These are phyloP conservation scores for Ivindomyrus marchei DNA, from an alignment of 2,113 vertebrate genomes.

Conservation along the genomic window DNA sequence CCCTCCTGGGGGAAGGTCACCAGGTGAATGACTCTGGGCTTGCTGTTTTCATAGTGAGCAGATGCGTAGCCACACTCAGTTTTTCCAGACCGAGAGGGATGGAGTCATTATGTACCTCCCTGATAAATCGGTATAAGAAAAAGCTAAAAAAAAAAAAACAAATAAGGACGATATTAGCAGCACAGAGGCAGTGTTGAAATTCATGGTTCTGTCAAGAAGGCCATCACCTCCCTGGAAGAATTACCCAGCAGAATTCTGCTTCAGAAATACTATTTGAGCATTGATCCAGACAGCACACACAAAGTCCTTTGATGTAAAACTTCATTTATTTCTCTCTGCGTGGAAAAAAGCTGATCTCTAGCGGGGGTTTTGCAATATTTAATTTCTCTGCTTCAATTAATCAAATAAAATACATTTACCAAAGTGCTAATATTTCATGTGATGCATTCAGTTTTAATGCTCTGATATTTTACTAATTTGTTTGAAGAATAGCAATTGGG, in stretches of 20 bases:
- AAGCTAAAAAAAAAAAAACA: background rate
- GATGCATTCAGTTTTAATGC: constrained; percentile 2
- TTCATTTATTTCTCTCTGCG: constrained; percentile 9
- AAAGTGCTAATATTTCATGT: background rate
- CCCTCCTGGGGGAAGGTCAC: background rate
- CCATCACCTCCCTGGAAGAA: background rate
- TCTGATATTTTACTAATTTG: background rate
- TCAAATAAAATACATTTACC: background rate
- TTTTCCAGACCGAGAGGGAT: background rate
- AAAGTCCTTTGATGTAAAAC: background rate
- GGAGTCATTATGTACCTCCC: background rate
- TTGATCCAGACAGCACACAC: background rate
- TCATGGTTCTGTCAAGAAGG: constrained; percentile 10
- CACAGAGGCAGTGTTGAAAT: background rate
- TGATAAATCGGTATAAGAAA: background rate
- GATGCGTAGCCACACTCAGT: background rate
- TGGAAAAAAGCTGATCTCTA: background rate
- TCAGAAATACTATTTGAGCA: constrained; percentile 1
- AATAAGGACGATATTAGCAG: background rate
- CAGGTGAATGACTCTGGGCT: background rate
- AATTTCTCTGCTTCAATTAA: background rate
- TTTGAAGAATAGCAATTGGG: background rate
- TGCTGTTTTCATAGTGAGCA: background rate
- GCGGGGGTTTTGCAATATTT: background rate
- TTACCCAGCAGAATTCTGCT: background rate